Base-by-base conservation (phyloP, 2,888 invertebrate genomes). In the Baronia brevicornis region DNA sequence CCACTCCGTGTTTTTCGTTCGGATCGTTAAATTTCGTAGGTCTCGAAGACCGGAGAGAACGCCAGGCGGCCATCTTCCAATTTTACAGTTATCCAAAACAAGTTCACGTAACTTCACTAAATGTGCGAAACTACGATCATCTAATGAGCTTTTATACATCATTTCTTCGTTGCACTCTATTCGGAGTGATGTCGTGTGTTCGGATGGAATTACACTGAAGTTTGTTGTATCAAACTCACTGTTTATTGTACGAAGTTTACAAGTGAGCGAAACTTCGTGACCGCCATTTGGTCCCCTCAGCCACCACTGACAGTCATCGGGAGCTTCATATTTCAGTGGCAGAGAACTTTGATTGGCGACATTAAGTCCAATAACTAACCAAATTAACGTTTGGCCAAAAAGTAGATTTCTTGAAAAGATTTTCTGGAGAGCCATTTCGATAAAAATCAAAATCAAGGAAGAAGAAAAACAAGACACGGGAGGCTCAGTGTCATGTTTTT, bases 141-240 rank as follows among this genome's bases (percentile, higher is more conserved):
- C 90, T 53, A 94, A 74, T 36, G 91, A 90, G 64, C 93, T 93
- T 57, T 91, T 89, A 39, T 92, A 91, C 88, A 91, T 89, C 53
- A 93, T 89, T 51, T 91, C 90, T 60, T 92, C 90, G 60, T 92
- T 92, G 82, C 90, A 95, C 72, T 92, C 89, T 58, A 95, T 90
- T 52, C 89, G 87, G 38, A 95, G 73, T 3, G 91, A 91, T 12
- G 91, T 90, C 9, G 94, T 94, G 61, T 93, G 91, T 60, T 94
- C 93, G 6, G 92, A 89, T 24, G 94, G 93, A 41, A 94, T 93
- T 31, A 93, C 92, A 77, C 92, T 93, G 63, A 94, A 94, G 77
- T 95, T 95, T 17, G 94, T 95, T 44, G 92, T 92, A 72, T 92
- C 94, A 65, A 91, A 93, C 68, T 93, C 94, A 84, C 93, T 93